Base-by-base conservation (phyloP, 1,140 invertebrate species). In the Nilaparvata lugens region DNA sequence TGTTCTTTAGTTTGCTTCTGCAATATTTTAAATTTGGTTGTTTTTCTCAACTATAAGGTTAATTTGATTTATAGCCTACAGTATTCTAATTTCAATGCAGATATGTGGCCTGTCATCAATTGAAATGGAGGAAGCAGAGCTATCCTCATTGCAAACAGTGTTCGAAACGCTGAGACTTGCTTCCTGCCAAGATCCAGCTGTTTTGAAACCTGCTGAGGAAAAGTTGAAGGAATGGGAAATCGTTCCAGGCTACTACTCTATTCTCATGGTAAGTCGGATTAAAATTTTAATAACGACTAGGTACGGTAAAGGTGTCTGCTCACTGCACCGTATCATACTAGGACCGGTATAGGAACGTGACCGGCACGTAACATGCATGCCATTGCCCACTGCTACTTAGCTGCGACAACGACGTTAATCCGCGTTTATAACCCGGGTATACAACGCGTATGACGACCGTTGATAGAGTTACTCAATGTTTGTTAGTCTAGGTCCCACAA, bases 171-270 rank as follows among this genome's bases (percentile, higher is more conserved):
- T 97, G n/a, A 81, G 85, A 67, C 79, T 82, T 70, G 93, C 91
- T 35, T 84, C 88, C 58, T 93, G 87, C 76, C 91, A 95, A 75
- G 83, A 93, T 75, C 79, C 89, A 16, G 81, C 84, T 64, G 76
- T 91, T 31, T 74, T 97, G 24, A 94, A 94, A 75, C 85, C 87
- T 35, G 92, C 93, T 16, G 93, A 95, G 75, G 79, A 83, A 62
- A 89, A 88, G 67, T 78, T 97, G 11, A 82, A 84, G 69, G 82
- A 87, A 76, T 95, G 92, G 89, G 92, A 96, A 78, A 84, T 78
- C 43, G 81, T 91, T 71, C 83, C 86, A 48, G 93, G 93, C 59
- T 96, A 94, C 73, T 94, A 95, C 75, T 85, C 86, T 62, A 81
- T 87, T 43, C 76, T 97, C 68, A 79, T 87, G 72, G 89, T 93